Evolutionary conservation across 2,888 invertebrate genomes (phyloP).

Genomic region (Callyntrura guangdongensis): DNA sequence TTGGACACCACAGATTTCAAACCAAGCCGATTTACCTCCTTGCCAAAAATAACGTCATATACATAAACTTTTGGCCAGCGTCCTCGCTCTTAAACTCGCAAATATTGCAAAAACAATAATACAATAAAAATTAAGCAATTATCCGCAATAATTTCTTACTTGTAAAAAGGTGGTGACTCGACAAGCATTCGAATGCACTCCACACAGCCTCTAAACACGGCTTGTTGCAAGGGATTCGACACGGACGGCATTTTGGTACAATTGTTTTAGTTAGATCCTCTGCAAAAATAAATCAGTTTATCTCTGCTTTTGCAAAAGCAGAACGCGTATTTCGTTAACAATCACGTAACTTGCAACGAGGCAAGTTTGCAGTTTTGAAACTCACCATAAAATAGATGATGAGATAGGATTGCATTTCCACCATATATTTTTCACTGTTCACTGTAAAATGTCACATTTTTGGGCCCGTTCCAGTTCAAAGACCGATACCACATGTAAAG

Average conservation of each 20-base stretch:
- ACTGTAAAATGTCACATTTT: background rate
- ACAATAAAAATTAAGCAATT: background rate
- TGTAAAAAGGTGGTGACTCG: conserved; percentile 84
- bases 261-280: background rate
- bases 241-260: conserved; percentile 83
- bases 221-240: conserved; percentile 84
- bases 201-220: conserved; percentile 84
- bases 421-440: background rate
- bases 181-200: conserved; percentile 84
- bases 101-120: background rate
- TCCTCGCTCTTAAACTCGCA: background rate
- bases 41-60: conserved; percentile 17
- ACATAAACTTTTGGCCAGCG: conserved; percentile 5
- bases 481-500: background rate
- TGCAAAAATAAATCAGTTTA: background rate
- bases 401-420: background rate
- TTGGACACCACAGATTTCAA: background rate
- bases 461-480: too few relatives aligned
- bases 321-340: background rate
- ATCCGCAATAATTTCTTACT: conserved; percentile 71
- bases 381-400: background rate
- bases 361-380: conserved; percentile 39
- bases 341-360: conserved; percentile 55
- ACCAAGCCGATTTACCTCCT: background rate
- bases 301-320: background rate